These are phyloP conservation scores for Microplitis demolitor DNA, from an alignment of 1,140 invertebrate genomes.

Conservation along the genomic window DNA sequence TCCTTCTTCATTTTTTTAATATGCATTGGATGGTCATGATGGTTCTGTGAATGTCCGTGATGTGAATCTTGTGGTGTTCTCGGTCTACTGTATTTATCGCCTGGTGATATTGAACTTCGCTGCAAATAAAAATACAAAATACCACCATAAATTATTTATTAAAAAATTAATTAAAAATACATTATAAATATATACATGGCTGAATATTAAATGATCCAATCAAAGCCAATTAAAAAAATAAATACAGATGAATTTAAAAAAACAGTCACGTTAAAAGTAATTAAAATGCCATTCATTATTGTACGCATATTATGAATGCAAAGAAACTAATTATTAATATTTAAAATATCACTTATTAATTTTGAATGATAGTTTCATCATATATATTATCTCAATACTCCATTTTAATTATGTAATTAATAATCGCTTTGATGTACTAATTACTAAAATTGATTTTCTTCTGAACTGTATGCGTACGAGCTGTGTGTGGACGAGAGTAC, in stretches of 20 bases:
- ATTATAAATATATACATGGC: no score
- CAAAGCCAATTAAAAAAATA: no score
- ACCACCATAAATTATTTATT: neutral
- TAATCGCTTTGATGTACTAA: conserved; percentile 6
- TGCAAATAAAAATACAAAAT: conserved; percentile 57
- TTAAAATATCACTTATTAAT: no score
- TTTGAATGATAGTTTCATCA: neutral
- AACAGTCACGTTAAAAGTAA: no score
- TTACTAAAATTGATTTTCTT: neutral
- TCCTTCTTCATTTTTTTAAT: conserved; percentile 60
- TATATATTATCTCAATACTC: neutral
- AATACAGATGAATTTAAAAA: no score
- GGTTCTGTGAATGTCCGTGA: conserved; percentile 54
- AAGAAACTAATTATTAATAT: no score
- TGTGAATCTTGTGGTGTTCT: conserved; percentile 68
- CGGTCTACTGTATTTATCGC: conserved; percentile 64
- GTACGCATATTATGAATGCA: no score
- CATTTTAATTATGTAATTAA: neutral
- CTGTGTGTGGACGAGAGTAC: neutral
- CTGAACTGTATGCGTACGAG: neutral
- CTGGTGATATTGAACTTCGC: conserved; percentile 68
- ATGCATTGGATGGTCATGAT: conserved; percentile 61
- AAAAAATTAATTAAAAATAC: neutral
- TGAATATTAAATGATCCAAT: no score
- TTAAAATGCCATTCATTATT: no score